phyloP scores from a whole-genome alignment of 2,113 vertebrate species.

The Sula dactylatra region DNA sequence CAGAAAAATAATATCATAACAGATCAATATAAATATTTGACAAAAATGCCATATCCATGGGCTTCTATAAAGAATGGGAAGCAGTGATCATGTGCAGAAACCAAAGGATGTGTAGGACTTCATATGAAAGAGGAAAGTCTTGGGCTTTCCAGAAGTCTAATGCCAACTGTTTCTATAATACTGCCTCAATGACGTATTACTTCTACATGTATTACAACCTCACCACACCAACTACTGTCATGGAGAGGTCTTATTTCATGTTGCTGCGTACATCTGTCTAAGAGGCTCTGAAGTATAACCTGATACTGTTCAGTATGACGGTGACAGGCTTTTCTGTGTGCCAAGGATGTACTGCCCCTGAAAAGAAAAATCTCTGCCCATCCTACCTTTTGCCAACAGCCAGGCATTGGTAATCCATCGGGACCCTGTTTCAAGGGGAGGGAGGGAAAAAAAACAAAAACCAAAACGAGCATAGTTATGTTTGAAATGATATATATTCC shows the following conservation, averaged over 20 bases:
- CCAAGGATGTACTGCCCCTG: neutral
- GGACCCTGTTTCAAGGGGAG: slow-evolving; percentile 83
- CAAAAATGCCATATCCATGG: neutral
- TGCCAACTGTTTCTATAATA: neutral
- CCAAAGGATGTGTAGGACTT: neutral
- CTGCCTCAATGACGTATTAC: neutral
- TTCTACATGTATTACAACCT: neutral
- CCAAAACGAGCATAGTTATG: neutral
- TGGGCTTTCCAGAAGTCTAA: neutral
- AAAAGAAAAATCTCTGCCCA: neutral
- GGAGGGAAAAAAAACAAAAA: neutral
- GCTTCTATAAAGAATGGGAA: neutral
- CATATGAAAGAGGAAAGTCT: neutral
- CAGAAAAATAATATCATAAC: neutral
- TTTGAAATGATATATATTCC: neutral
- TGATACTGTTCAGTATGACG: neutral
- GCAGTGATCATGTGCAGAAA: neutral
- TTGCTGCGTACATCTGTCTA: neutral
- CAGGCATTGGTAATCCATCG: slow-evolving; percentile 98
- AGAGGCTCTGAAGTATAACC: neutral
- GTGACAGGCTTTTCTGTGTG: neutral
- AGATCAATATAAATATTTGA: neutral
- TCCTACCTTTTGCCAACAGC: slow-evolving; percentile 98
- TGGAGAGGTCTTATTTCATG: neutral
- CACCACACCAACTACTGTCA: neutral